Percentiles rank a stretch among this genome's conserved stretches.
These are phyloP conservation scores for Drosophila nannoptera DNA, from an alignment of 1,140 invertebrate genomes.

Conservation along the genomic window DNA sequence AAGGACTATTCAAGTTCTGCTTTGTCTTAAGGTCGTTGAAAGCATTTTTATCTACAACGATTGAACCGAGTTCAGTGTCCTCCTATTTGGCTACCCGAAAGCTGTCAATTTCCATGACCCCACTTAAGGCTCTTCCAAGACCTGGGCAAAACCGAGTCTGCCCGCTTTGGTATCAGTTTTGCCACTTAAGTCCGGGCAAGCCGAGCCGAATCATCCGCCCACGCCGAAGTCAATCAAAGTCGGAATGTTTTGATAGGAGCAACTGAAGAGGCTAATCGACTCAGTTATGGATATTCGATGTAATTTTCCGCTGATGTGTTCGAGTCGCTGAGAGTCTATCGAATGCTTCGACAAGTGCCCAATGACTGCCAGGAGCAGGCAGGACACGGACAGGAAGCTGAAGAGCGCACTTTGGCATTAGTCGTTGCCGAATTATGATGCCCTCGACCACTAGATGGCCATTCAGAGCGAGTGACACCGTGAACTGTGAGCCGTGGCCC, in stretches of 20 bases:
- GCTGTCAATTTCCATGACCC: conserved; percentile 38
- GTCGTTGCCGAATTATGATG: conserved; percentile 62
- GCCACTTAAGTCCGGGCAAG: conserved; percentile 16
- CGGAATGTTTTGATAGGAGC: conserved; percentile 10
- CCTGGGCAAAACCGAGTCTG: conserved; percentile 20
- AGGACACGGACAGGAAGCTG: conserved; percentile 20
- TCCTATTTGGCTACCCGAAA: conserved; percentile 2
- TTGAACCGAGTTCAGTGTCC: conserved; percentile 5
- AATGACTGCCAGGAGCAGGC: conserved; percentile 61
- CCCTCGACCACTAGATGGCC: conserved; percentile 45
- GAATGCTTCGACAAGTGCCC: conserved; percentile 6
- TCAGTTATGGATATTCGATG: conserved; percentile 12
- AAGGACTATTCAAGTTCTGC: no score
- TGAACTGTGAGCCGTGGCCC: not conserved
- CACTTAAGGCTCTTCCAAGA: not conserved
- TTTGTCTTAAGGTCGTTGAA: no score
- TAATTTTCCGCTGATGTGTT: conserved; percentile 23
- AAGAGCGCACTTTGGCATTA: conserved; percentile 62
- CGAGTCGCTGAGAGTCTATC: not conserved
- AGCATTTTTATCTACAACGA: not conserved
- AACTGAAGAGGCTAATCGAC: not conserved
- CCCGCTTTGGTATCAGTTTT: conserved; percentile 24
- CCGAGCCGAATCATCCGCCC: conserved; percentile 24
- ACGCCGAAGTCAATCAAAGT: conserved; percentile 39
- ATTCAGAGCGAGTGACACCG: not conserved